phyloP scores from a whole-genome alignment of 2,888 invertebrate genomes.

The Limnephilus auricula region DNA sequence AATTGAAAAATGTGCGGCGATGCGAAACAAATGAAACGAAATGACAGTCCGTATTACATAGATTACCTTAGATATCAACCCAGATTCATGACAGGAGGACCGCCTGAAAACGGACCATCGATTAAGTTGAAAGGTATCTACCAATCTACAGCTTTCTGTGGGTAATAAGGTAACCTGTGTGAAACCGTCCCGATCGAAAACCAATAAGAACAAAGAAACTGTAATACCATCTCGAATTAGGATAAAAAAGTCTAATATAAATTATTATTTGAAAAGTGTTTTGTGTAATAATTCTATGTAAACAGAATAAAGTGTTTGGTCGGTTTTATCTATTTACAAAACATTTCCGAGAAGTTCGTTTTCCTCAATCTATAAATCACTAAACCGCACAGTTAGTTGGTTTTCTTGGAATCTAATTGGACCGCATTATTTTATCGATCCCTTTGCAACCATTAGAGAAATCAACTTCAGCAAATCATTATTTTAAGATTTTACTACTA shows the following conservation, averaged over 20 bases:
- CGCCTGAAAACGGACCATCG: too few species aligned
- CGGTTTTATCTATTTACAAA: neutral
- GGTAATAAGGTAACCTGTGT: too few species aligned
- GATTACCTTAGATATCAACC: too few species aligned
- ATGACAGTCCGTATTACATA: too few species aligned
- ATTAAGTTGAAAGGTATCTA: too few species aligned
- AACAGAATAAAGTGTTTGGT: neutral
- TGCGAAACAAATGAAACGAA: too few species aligned
- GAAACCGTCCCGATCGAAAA: neutral
- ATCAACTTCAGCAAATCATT: neutral
- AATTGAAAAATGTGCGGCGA: too few species aligned
- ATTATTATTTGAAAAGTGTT: neutral
- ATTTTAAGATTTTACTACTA: neutral
- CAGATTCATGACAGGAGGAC: too few species aligned
- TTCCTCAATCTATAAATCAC: slow-evolving; percentile 22
- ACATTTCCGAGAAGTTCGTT: slow-evolving; percentile 15
- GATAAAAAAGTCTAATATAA: too few species aligned
- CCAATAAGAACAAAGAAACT: neutral
- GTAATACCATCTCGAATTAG: neutral
- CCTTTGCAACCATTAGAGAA: neutral
- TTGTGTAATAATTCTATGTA: neutral
- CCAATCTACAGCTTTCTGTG: too few species aligned
- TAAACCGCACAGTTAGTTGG: neutral
- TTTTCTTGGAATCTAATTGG: slow-evolving; percentile 26
- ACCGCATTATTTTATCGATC: neutral